Conservation (phyloP, 37 sponge, comb jelly and placozoan genomes). For the Cladorhizidae sp. region DNA sequence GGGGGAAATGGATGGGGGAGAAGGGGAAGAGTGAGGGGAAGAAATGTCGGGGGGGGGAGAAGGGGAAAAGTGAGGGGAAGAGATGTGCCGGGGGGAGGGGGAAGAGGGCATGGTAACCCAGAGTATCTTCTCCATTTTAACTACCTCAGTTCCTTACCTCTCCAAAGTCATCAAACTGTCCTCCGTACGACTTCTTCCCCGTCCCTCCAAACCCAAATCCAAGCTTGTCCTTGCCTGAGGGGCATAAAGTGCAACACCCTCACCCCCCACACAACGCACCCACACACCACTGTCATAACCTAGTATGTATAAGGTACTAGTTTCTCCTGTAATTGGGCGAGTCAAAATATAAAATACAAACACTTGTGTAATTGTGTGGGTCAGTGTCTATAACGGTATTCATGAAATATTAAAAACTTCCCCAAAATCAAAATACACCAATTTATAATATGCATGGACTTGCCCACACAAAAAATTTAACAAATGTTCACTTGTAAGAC, state of each 20-base stretch:
- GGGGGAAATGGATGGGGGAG: not conserved
- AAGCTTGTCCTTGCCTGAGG: slow-evolving; percentile 50
- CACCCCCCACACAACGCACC: not conserved
- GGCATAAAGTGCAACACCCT: slow-evolving; percentile 62
- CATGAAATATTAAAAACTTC: no score
- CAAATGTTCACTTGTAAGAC: no score
- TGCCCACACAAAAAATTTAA: no score
- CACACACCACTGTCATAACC: no score
- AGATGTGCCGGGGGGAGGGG: not conserved
- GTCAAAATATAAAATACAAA: no score
- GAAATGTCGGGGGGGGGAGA: not conserved
- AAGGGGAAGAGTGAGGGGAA: not conserved
- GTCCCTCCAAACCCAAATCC: slow-evolving; percentile 99
- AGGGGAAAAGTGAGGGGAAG: not conserved
- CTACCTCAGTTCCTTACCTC: slow-evolving; percentile 44
- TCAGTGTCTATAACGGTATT: no score
- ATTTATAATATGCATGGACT: no score
- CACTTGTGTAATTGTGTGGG: no score
- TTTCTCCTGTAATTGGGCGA: no score
- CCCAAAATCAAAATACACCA: no score
- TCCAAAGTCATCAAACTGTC: slow-evolving; percentile 95
- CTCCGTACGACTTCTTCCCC: slow-evolving; percentile 85
- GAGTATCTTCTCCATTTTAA: not conserved
- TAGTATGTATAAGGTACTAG: no score
- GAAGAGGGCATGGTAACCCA: slow-evolving; percentile 2